Evolutionary conservation across 37 sponge, comb jelly and placozoan species (phyloP).

Genomic region (Tethya wilhelma): DNA sequence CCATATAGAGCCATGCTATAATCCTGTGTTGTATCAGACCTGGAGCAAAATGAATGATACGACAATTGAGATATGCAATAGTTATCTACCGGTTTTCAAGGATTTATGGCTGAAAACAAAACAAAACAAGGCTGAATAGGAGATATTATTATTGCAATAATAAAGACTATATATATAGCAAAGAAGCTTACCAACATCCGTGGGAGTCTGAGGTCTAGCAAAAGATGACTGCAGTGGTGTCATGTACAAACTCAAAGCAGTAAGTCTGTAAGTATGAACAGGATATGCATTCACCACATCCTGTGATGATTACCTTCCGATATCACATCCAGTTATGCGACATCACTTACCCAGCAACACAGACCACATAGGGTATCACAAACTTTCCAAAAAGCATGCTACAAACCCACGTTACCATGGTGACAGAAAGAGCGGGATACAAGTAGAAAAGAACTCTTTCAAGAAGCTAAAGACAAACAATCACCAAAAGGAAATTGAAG

Average conservation of each 20-base stretch:
- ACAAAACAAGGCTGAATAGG: too few relatives aligned
- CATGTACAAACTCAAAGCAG: conserved; percentile 55
- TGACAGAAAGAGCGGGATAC: conserved; percentile 51
- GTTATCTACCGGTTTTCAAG: too few relatives aligned
- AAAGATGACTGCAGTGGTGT: conserved; percentile 73
- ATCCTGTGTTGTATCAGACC: conserved; percentile 45
- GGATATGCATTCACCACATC: too few relatives aligned
- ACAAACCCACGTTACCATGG: conserved; percentile 67
- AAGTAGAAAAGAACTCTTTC: conserved; percentile 44
- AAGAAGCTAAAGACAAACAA: conserved; percentile 13
- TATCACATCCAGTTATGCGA: too few relatives aligned
- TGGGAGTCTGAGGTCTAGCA: conserved; percentile 44
- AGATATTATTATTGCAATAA: neutral
- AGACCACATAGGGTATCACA: conserved; percentile 45
- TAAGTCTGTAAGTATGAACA: conserved; percentile 22
- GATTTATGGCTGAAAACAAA: neutral
- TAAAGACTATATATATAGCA: neutral
- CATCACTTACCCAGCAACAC: conserved; percentile 60
- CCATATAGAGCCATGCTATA: conserved; percentile 35
- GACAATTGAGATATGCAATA: neutral
- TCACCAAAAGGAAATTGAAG: too few relatives aligned
- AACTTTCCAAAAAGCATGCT: conserved; percentile 59
- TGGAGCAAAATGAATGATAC: conserved; percentile 1
- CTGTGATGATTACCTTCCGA: too few relatives aligned
- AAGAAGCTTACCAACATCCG: conserved; percentile 13